Base-by-base conservation (phyloP, 2,888 invertebrate genomes). In the Brachypalpus laphriformis region DNA sequence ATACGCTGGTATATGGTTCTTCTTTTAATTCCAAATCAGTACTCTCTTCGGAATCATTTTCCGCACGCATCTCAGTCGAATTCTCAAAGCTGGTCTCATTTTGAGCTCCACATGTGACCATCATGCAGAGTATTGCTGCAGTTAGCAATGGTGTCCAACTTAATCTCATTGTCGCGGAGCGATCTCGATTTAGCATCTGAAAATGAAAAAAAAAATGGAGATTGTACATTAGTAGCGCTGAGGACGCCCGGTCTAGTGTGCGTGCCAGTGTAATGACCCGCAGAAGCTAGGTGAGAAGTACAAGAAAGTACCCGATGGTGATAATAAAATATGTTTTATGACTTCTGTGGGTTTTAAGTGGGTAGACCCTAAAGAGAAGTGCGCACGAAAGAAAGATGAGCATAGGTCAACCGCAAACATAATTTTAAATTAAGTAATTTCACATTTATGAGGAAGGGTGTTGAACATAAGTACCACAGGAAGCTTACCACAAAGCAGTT, bases 1-100 rank as follows among this genome's bases (percentile, higher is more conserved):
- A 91, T 51, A 90, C 87, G 72, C 90, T 90, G 40, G 88, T 87
- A 70, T 88, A 88, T 63, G 88, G 88, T 4, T 88, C 86, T 7
- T 90, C 86, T 87, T 90, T 88, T 11, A 89, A 56, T 49, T 89
- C 89, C 66, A 85, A 49, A 7, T 81, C 85, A 37, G 85, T 85
- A 82, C 88, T 89, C 88, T 90, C 90, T 31, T 87, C 76, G 3
- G 81, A 68, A 5, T 81, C 75, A 28, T 25, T 61, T 31, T 16
- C 11, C 1, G 34, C 22, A 37, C 61, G 37, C 75, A 25, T 87
- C 77, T 16, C 85, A 61, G 3, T 82, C n/a, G 61, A 57, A 16
- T 56, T 82, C 5, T 87, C 86, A 1, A 77, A 71, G 4, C 66
- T 74, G 2, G 65, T 86, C 4, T 87, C 76, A 11, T 86, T 82